Evolutionary conservation across 35 echinoderm and acorn worm genomes (phyloP).

Genomic region (Diadema setosum): DNA sequence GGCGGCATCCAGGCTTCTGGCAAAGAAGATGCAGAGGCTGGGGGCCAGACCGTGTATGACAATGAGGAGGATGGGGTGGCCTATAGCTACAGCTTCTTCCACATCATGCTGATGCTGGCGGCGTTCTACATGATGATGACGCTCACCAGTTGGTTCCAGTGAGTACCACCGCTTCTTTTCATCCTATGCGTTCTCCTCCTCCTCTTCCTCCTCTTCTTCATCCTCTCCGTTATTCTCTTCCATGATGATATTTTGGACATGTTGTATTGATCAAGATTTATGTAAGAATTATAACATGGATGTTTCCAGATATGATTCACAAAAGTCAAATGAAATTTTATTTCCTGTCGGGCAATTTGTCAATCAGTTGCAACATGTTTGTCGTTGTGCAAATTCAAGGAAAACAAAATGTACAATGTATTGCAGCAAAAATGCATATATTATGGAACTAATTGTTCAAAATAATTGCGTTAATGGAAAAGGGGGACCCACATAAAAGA

Average conservation of each 20-base stretch:
- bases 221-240: neutral
- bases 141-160: slow-evolving; percentile 95
- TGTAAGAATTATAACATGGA: too few relatives aligned
- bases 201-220: neutral
- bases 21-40: slow-evolving; percentile 30
- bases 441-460: too few relatives aligned
- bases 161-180: neutral
- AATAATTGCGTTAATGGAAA: too few relatives aligned
- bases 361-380: too few relatives aligned
- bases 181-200: neutral
- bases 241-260: neutral
- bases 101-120: slow-evolving; percentile 76
- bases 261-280: too few relatives aligned
- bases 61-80: slow-evolving; percentile 76
- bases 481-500: too few relatives aligned
- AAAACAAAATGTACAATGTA: too few relatives aligned
- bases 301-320: too few relatives aligned
- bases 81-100: slow-evolving; percentile 93
- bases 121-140: slow-evolving; percentile 94
- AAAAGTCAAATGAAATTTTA: too few relatives aligned
- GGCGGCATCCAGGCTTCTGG: slow-evolving; percentile 12
- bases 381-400: too few relatives aligned
- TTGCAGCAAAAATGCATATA: too few relatives aligned
- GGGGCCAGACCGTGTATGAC: slow-evolving; percentile 68
- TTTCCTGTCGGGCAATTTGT: too few relatives aligned